Evolutionary conservation across 2,797 vertebrate species (phyloP).

Genomic region (Mergus octosetaceus): DNA sequence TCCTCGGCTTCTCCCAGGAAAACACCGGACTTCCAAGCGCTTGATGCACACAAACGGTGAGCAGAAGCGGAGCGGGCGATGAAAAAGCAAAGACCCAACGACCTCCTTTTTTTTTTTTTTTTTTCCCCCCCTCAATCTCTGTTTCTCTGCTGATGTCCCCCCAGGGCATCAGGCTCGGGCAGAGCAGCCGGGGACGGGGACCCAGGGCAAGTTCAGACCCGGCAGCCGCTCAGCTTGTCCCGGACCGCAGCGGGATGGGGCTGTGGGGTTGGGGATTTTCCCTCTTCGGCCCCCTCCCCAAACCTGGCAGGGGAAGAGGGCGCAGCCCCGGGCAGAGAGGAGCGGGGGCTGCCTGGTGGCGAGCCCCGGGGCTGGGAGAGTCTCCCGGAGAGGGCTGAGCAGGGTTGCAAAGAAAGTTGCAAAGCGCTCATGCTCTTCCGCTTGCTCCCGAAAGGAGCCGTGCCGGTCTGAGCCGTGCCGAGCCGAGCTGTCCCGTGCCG

Average conservation of each 20-base stretch:
- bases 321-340: not conserved
- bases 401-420: not conserved
- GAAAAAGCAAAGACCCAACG: not conserved
- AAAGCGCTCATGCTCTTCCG: not conserved
- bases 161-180: too few species aligned
- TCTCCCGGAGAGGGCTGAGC: not conserved
- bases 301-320: not conserved
- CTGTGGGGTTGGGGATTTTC: not conserved
- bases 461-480: not conserved
- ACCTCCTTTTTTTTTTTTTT: too few species aligned
- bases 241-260: not conserved
- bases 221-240: not conserved
- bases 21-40: not conserved
- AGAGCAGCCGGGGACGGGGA: too few species aligned
- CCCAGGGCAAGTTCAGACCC: too few species aligned
- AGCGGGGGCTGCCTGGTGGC: not conserved
- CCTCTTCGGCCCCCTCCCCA: accelerated
- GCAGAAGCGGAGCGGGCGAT: not conserved
- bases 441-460: too few species aligned
- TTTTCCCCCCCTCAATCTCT: not conserved
- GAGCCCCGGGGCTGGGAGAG: not conserved
- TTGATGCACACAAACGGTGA: not conserved
- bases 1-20: not conserved
- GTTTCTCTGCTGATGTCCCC: not conserved
- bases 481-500: too few species aligned